A percentile compares a stretch with the other conserved stretches of the same genome.
These are phyloP conservation scores for Thomomys bottae DNA, from an alignment of 2,113 vertebrate species.

Conservation along the genomic window DNA sequence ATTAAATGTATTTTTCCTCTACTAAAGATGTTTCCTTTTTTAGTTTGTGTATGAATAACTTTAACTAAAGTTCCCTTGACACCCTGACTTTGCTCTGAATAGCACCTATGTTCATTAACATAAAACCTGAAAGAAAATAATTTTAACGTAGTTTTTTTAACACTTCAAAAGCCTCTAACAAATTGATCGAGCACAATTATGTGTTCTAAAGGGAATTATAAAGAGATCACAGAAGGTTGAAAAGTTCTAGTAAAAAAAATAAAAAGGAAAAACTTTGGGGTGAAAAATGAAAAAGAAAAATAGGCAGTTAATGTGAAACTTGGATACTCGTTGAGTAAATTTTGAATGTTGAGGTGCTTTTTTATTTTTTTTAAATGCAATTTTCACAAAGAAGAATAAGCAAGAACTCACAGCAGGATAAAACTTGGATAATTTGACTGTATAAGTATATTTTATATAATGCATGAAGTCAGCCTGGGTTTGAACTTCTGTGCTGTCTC, in stretches of 20 bases:
- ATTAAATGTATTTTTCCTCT: slow-evolving; percentile 91
- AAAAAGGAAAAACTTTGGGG: slow-evolving; percentile 70
- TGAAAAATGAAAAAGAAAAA: slow-evolving; percentile 82
- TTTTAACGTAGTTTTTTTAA: slow-evolving; percentile 91
- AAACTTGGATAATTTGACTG: slow-evolving; percentile 29
- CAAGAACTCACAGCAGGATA: slow-evolving; percentile 14
- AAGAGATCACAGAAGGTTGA: slow-evolving; percentile 90
- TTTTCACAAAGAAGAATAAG: slow-evolving; percentile 44
- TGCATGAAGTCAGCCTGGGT: background rate
- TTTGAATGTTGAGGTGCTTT: slow-evolving; percentile 54
- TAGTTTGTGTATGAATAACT: slow-evolving; percentile 92
- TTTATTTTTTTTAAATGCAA: background rate
- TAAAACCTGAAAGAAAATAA: slow-evolving; percentile 92
- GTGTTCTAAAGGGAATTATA: slow-evolving; percentile 89
- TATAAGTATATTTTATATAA: background rate
- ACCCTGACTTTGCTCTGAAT: slow-evolving; percentile 90
- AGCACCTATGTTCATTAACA: slow-evolving; percentile 92
- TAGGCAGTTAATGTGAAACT: slow-evolving; percentile 80
- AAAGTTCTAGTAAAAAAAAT: slow-evolving; percentile 86
- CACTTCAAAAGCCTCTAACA: slow-evolving; percentile 91
- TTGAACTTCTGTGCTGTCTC: background rate
- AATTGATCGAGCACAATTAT: slow-evolving; percentile 91
- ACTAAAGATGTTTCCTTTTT: slow-evolving; percentile 92
- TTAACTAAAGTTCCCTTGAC: slow-evolving; percentile 91
- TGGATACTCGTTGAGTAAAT: slow-evolving; percentile 79